Percentiles rank a stretch among this genome's conserved stretches.
These are phyloP conservation scores for Seladonia tumulorum DNA, from an alignment of 2,888 invertebrate species.

Conservation along the genomic window DNA sequence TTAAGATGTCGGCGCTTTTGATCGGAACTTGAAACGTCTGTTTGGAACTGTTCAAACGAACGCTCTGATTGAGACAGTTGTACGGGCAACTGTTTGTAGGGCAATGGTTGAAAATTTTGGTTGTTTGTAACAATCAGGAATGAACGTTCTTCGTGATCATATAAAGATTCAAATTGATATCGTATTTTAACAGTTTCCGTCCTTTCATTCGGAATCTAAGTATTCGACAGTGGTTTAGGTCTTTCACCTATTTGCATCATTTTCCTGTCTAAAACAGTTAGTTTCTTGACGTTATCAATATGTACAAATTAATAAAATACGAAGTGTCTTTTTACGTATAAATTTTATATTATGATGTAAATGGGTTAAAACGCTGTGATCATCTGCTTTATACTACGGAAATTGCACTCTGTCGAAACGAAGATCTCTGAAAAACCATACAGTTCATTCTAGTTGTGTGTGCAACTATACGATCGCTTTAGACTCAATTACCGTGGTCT, in stretches of 20 bases:
- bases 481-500: no score
- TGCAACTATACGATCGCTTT: no score
- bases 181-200: no score
- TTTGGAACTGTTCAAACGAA: background rate
- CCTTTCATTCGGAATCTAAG: background rate
- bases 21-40: background rate
- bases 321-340: no score
- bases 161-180: background rate
- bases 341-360: background rate
- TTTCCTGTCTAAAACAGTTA: no score
- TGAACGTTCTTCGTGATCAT: background rate
- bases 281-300: no score
- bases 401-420: background rate
- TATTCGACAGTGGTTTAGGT: background rate
- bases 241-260: no score
- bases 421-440: no score
- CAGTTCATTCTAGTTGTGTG: no score
- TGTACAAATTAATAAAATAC: no score
- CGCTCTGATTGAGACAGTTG: background rate
- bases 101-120: background rate
- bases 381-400: background rate
- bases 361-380: background rate
- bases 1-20: background rate
- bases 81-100: no score
- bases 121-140: background rate